Base-by-base conservation (phyloP, 2,797 vertebrate species). In the Sebastes flavidus region DNA sequence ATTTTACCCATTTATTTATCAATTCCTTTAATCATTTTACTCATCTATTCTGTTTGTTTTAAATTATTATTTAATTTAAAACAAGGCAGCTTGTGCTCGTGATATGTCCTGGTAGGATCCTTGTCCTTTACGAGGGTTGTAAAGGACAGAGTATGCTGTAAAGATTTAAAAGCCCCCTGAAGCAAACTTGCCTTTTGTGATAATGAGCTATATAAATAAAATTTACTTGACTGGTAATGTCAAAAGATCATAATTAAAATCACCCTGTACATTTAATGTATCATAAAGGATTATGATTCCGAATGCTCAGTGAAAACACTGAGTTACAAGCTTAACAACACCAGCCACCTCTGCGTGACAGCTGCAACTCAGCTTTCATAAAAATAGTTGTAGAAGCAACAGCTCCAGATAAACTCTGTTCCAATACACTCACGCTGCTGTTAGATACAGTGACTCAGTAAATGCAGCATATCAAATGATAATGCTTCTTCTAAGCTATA, bases 341-440 rank as follows among this genome's bases (percentile, higher is more conserved):
- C 6, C 20, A 61, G 22, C 42, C 24, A 75, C 34, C 16, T 83
- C 34, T 65, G 54, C 3, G 2, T 77, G 65, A 71, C 54, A 81
- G 73, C 56, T 52, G 42, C 34, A 18, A 73, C 60, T 80, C 29
- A 5, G 29, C 25, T 78, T 79, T 59, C 52, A 66, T 78, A n/a
- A 72, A 66, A 78, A 77, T 12, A 65, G n/a, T 8, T 60, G 20
- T 22, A 56, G 27, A 54, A 22, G 36, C 25, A 74, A 25, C 2
- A 6, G 8, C 55, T 77, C 7, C 18, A 52, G 55, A 66, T 24
- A 65, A 34, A 72, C 61, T 58, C 34, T 60, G 6, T 49, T 72
- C 8, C 3, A 49, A 12, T 55, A 54, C 58, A 27, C 12, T 49
- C 49, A 30, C 8, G 20, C 30, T 75, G 12, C 32, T 60, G 42